Base-by-base conservation (phyloP, 2,113 vertebrate species). In the Chrysochloris asiatica region DNA sequence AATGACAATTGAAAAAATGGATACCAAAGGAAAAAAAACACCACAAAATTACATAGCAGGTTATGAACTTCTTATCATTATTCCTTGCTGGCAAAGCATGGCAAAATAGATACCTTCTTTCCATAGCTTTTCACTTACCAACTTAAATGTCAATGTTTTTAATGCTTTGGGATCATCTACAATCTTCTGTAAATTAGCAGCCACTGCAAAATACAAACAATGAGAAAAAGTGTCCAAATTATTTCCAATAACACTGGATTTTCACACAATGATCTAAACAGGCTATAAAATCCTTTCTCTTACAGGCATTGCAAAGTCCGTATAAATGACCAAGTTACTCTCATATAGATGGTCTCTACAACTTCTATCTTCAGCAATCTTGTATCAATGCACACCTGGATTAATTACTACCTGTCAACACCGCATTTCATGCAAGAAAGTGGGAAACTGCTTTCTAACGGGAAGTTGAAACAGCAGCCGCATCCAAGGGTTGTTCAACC, bases 171-270 rank as follows among this genome's bases (percentile, higher is more conserved):
- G 99, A 97, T 99, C 99, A 97, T 99, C 99, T 97, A 99, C 99
- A 97, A 99, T 99, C 98, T 99, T 99, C 98, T 99, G 99, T 97
- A 99, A 99, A 97, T 99, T 99, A 98, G 99, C 98, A 98, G 99
- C 99, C 98, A 99, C 99, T 99, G 98, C 71, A 98, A 98, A 97
- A 97, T 79, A 96, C 97, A 96, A 97, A 88, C 61, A 89, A 28
- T 33, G 92, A 97, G 82, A 95, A 90, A 95, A 65, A 43, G 6
- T 7, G 61, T 94, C 93, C 88, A 95, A 86, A 94, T 84, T 73
- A 83, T 89, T 96, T 96, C 83, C 11, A 76, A 38, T 84, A 59
- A 83, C 56, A 78, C 54, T 94, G 54, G 47, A 38, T 92, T 91
- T 95, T 93, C 84, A 96, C 94, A 24, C 48, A 95, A 38, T 86